phyloP scores from a whole-genome alignment of 2,797 vertebrate genomes.

The Anolis apletophallus region DNA sequence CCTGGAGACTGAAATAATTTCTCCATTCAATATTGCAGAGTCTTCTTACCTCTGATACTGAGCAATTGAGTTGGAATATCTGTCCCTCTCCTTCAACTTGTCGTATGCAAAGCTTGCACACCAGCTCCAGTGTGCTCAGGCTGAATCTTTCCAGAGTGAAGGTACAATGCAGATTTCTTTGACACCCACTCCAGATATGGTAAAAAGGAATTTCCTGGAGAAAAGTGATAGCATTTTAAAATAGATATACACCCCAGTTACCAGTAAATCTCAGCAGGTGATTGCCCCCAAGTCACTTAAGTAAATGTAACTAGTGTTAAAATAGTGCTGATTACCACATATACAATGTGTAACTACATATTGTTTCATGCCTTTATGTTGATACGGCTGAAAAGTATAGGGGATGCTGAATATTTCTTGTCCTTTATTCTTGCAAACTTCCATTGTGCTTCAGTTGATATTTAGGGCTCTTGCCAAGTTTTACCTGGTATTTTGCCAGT shows the following conservation, averaged over 20 bases:
- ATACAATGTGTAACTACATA: no score
- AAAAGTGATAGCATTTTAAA: background rate
- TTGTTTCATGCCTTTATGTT: no score
- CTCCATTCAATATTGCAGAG: fast-evolving
- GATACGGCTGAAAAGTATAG: background rate
- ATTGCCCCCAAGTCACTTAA: background rate
- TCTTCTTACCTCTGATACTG: conserved; percentile 88
- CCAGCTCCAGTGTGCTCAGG: conserved; percentile 85
- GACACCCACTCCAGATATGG: conserved; percentile 94
- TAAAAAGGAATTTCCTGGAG: conserved; percentile 93
- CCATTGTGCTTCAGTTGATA: background rate
- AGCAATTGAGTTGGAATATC: conserved; percentile 96
- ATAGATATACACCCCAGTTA: no score
- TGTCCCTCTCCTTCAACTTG: conserved; percentile 98
- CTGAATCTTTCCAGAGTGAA: conserved; percentile 95
- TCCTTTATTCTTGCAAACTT: background rate
- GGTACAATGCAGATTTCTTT: conserved; percentile 93
- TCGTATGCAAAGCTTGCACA: conserved; percentile 95
- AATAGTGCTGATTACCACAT: background rate
- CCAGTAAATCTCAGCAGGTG: background rate
- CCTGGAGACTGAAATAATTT: fast-evolving
- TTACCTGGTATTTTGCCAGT: conserved; percentile 94
- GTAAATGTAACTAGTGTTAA: background rate
- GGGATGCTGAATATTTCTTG: background rate
- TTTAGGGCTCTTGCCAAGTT: conserved; percentile 12